Percentiles rank a stretch among this genome's conserved stretches.
Evolutionary conservation across 2,113 vertebrate genomes (phyloP).

Genomic region (Pachyramphus minor): DNA sequence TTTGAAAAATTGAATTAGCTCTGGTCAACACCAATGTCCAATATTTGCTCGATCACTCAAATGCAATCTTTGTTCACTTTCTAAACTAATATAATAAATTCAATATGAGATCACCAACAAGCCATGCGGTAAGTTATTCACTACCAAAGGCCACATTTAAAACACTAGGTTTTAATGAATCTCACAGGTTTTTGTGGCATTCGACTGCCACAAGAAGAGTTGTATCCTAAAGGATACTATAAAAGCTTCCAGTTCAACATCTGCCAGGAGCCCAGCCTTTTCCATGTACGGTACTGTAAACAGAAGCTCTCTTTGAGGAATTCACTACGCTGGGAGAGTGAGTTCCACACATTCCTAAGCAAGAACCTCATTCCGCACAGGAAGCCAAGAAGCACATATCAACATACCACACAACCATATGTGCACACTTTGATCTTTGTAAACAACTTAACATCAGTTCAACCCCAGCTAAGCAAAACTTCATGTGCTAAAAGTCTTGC

Average conservation of each 20-base stretch:
- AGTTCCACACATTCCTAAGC: conserved; percentile 61
- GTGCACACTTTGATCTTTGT: conserved; percentile 14
- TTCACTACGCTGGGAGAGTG: neutral
- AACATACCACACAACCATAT: neutral
- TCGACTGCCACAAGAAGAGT: neutral
- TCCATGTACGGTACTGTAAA: conserved; percentile 57
- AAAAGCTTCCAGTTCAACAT: conserved; percentile 6
- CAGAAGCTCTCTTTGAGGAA: conserved; percentile 57
- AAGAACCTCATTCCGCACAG: conserved; percentile 30
- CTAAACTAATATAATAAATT: neutral
- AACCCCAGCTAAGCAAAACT: neutral
- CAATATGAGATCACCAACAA: neutral
- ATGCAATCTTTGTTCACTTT: neutral
- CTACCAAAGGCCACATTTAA: neutral
- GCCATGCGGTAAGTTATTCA: neutral
- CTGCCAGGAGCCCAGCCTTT: neutral
- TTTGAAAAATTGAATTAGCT: neutral
- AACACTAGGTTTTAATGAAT: neutral
- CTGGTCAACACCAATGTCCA: neutral
- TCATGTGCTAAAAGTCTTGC: neutral
- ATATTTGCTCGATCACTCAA: neutral
- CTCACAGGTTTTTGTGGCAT: neutral
- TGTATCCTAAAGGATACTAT: neutral
- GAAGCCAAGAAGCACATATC: conserved; percentile 44
- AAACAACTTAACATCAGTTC: conserved; percentile 4